phyloP scores from a whole-genome alignment of 2,797 vertebrate species.

The Liasis olivaceus region DNA sequence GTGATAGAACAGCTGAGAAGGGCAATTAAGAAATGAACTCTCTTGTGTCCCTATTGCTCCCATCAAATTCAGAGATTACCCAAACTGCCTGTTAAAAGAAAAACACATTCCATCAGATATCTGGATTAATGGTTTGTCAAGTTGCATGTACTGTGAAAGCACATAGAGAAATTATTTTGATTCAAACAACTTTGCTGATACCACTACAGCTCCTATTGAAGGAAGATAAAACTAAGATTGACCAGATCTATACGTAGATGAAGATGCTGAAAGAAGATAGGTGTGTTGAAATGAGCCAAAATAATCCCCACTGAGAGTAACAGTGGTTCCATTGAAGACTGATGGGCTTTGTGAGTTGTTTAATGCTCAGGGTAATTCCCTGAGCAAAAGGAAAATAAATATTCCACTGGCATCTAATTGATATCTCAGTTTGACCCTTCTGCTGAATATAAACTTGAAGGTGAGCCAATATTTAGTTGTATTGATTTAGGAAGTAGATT shows the following conservation, averaged over 20 bases:
- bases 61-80: background rate
- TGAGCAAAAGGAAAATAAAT: background rate
- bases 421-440: conserved; percentile 62
- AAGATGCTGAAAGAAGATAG: background rate
- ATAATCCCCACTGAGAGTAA: background rate
- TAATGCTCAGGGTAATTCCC: background rate
- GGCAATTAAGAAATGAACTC: background rate
- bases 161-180: background rate
- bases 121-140: background rate
- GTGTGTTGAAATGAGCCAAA: background rate
- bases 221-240: background rate
- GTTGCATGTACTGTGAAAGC: background rate
- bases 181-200: background rate
- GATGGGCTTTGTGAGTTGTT: background rate
- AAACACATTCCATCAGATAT: background rate
- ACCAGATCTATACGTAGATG: background rate
- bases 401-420: background rate
- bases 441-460: conserved; percentile 71
- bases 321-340: background rate
- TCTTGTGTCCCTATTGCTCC: background rate
- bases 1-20: background rate
- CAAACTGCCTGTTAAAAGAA: background rate
- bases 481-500: conserved; percentile 63
- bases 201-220: background rate
- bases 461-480: conserved; percentile 51